phyloP scores from a whole-genome alignment of 1,140 invertebrate genomes.

The Zeugodacus cucurbitae region DNA sequence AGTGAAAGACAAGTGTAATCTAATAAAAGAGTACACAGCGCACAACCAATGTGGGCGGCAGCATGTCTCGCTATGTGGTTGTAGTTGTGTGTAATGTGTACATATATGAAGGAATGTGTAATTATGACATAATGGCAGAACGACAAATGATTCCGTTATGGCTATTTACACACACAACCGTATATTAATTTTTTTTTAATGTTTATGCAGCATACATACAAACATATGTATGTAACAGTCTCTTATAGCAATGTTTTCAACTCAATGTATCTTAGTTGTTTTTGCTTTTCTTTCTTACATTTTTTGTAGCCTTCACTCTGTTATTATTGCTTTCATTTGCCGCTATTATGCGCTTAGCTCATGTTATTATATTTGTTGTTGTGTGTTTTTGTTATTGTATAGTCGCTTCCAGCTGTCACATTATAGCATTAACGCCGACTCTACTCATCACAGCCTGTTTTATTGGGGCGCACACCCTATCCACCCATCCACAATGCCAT shows the following conservation, averaged over 20 bases:
- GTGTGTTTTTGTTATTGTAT: neutral
- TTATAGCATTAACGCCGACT: slow-evolving; percentile 4
- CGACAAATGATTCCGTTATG: neutral
- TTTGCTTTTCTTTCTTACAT: neutral
- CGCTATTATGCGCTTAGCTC: neutral
- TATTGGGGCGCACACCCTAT: too few species aligned
- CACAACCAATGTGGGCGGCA: neutral
- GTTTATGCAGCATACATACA: neutral
- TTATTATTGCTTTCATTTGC: neutral
- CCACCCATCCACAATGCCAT: neutral
- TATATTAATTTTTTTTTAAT: too few species aligned
- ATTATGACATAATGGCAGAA: neutral
- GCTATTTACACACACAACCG: neutral
- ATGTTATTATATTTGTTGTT: neutral
- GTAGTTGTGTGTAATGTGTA: too few species aligned
- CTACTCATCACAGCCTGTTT: slow-evolving; percentile 9
- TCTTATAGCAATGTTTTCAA: neutral
- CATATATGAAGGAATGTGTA: neutral
- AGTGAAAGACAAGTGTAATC: neutral
- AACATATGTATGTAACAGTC: neutral
- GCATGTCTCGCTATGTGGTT: neutral
- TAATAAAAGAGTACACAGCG: neutral
- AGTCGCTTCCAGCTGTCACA: neutral
- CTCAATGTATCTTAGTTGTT: neutral
- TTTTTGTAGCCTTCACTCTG: neutral